Evolutionary conservation across 2,797 vertebrate species (phyloP), one percentile per base, ranked within the genome.

Genomic region (Sebastes hubbsi): DNA sequence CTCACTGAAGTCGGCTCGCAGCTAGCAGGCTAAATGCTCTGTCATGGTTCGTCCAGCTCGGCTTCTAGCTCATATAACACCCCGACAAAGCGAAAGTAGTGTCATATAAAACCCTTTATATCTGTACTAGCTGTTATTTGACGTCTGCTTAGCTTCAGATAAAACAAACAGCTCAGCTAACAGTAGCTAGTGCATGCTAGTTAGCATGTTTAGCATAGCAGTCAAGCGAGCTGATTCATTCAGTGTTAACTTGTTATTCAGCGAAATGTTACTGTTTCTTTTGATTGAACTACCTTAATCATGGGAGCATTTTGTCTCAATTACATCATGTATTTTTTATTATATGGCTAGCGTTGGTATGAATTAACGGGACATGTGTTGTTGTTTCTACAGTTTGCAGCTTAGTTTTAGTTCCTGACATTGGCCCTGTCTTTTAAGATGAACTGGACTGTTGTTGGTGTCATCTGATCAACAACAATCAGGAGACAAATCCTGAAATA

Each of bases 11-110:
- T 90, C 91, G 91, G 87, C 74, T 89, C 62, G 29, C 13, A 29
- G 88, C 87, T 88, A 74, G 85, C 87, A 75, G 64, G 94, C 94
- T 94, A 95, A 94, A 88, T 95, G 94, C 94, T 91, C 91, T 92
- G 93, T 96, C 94, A 94, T 95, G 91, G 86, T 92, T 89, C 78
- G 81, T 20, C 56, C 79, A 87, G 90, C 78, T 82, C 24, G 25
- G 55, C 76, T 67, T 64, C 32, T 32, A 20, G 56, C 65, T 82
- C 20, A 54, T 25, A 65, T 70, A 55, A 80, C 24, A 58, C 29
- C 13, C 27, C 4, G 14, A 54, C 9, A 70, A 80, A 86, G n/a
- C 20, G 78, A 91, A 89, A 90, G 69, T 64, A 16, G 11, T 54
- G 0, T 66, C 20, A 25, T 2, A 58, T 61, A 1, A 36, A 38